phyloP scores from a whole-genome alignment of 2,888 invertebrate species.

The Synergus gifuensis region DNA sequence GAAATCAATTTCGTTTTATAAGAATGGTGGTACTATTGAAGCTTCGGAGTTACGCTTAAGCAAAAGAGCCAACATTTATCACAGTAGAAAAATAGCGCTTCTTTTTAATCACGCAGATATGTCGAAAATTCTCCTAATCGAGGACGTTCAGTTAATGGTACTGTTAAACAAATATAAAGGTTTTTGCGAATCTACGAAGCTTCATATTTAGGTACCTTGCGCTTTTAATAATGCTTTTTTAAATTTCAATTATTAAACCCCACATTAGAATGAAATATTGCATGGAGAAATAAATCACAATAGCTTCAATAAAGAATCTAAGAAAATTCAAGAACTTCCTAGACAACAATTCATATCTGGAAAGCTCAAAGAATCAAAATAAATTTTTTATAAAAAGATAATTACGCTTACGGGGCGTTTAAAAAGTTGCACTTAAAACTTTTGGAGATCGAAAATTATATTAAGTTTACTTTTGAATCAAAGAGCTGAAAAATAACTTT shows the following conservation, averaged over 20 bases:
- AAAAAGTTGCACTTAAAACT: too few species aligned
- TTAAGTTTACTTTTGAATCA: neutral
- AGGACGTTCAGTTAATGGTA: neutral
- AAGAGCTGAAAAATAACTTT: neutral
- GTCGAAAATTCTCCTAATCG: constrained; percentile 9
- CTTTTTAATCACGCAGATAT: constrained; percentile 19
- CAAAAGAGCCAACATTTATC: constrained; percentile 26
- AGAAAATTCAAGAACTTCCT: constrained; percentile 3
- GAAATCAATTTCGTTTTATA: neutral
- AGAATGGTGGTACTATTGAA: constrained; percentile 8
- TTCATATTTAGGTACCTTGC: neutral
- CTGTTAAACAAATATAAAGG: constrained; percentile 1
- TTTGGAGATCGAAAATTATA: neutral
- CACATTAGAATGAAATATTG: neutral
- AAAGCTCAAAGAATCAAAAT: neutral
- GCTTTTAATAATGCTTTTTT: neutral
- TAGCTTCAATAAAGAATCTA: neutral
- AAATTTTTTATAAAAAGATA: neutral
- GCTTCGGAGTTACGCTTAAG: neutral
- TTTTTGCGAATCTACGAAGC: constrained; percentile 1
- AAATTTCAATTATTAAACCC: neutral
- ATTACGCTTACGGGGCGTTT: neutral
- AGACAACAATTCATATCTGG: neutral
- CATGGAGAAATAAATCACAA: constrained; percentile 7
- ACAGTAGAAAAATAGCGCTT: constrained; percentile 30